Base-by-base conservation (phyloP, 2,888 invertebrate species). In the Volucella bombylans region DNA sequence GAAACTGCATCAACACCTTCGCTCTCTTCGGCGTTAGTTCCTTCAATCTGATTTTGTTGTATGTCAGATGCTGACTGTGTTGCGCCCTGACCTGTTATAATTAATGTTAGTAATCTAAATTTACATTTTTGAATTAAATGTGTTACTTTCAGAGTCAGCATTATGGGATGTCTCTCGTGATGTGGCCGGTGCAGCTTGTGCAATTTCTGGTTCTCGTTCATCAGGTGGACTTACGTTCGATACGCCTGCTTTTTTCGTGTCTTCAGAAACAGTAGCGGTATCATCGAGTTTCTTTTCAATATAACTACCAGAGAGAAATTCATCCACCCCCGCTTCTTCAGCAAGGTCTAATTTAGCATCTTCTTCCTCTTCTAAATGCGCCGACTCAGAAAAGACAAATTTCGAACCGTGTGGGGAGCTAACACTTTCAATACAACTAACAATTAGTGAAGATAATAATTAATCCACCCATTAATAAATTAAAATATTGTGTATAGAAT, bases 401-500 rank as follows among this genome's bases (percentile, higher is more conserved):
- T 95, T 93, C 0, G 94, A 93, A 77, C 92, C 93, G 92, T 96
- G 96, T 6, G 98, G 98, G 0, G 98, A 98, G 90, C 97, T 97
- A 47, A 98, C 80, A 18, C 67, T 76, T 69, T 74, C 65, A 55
- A 62, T 77, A 41, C 85, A 88, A 78, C 97, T 97, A 90, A 8
- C 6, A 18, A 2, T 38, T 23, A 39, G 2, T 57, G n/a, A 18
- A 55, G 23, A 43, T 23, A 12, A n/a, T 49, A 31, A 31, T 31
- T 0, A 31, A 31, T 31, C 31, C 4, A 31, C 6, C 31, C 31
- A 31, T 31, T 6, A 31, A 31, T 31, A 31, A 6, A 31, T 31
- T 6, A 31, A 31, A 23, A 23, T 23, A 23, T 4, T 31, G 31
- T 31, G 31, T 31, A 6, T 18, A 1, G 0, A 4, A 3, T 0